Base-by-base conservation (phyloP, 1,140 invertebrate species). In the Drosophila neocordata region DNA sequence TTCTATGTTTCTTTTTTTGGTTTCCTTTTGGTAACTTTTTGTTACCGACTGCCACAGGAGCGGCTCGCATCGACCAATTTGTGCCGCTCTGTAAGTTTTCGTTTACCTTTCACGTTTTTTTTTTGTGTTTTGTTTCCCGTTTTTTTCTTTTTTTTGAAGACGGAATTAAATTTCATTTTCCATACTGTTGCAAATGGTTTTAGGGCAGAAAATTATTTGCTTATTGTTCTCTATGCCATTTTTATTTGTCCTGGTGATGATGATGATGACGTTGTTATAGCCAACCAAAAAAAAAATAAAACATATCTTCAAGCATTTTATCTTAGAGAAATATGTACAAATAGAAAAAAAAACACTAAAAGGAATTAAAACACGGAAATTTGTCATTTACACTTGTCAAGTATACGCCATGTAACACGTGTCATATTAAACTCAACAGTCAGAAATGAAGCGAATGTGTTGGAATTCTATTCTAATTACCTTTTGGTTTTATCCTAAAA, bases 341-440 rank as follows among this genome's bases (percentile, higher is more conserved):
- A 48, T 1, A 6, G 55, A 11, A 20, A 57, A 7, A 34, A 34
- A 34, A 56, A 34, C 18, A 13, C 27, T 9, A 2, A 15, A 57
- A 20, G 15, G 15, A 48, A 48, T 48, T 48, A 20, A 15, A 48
- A 20, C 15, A 20, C n/a, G 2, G 8, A 9, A 48, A 48, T 20
- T 11, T 48, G 1, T 20, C 9, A 2, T 20, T 44, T 2, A 9
- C 41, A 44, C 13, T 44, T 44, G 18, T 44, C 13, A 44, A 44
- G 70, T 53, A 82, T 74, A 63, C 74, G 79, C 60, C 48, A 31
- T 22, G 70, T 74, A 22, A 58, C 37, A 68, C 34, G 35, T 38
- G 18, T 24, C 11, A n/a, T 22, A 3, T 20, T 9, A 6, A 9
- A 27, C 48, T 51, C 48, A 64, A 38, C 48, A 55, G 63, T 63